Base-by-base conservation (phyloP, 2,888 invertebrate species). In the Eupithecia insigniata region DNA sequence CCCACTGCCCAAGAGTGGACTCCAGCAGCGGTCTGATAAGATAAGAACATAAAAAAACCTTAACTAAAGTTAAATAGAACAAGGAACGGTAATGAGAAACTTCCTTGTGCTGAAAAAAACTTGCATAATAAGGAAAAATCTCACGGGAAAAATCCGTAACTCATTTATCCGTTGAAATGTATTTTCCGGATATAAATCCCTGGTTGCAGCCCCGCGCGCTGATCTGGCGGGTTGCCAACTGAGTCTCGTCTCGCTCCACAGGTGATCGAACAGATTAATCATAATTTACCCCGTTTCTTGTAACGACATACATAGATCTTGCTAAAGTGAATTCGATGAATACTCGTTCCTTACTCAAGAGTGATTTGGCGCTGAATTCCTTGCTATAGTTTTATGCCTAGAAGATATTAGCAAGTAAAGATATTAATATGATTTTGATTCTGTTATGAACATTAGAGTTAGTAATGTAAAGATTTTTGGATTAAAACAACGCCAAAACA, bases 201-300 rank as follows among this genome's bases (percentile, higher is more conserved):
- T 70, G 61, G 73, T 34, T 69, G 55, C 73, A 70, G 26, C 75
- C 70, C 66, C 71, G 60, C 68, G 68, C 67, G 8, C 46, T 6
- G 60, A 32, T 46, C 74, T 81, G 81, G 82, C 81, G 72, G 43
- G 72, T 43, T 70, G 76, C 81, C 81, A 83, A 76, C 76, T 73
- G 73, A 73, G 66, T 76, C 75, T 74, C 75, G 76, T 62, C 62
- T 70, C 72, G 76, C 79, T 81, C 83, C 68, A 83, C 83, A 84
- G 83, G 83, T 84, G 82, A 83, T 73, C 71, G 72, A 65, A n/a
- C 65, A 67, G 71, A 69, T 71, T 79, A 75, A 76, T 77, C 66
- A 66, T 60, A 69, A 67, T 73, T 73, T 71, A 71, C 51, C 68
- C 67, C 66, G 69, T 71, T 69, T 51, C 70, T 36, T 30, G 32